These are phyloP conservation scores for Pogonocichla stellata DNA, from an alignment of 2,113 vertebrate species.

Conservation along the genomic window DNA sequence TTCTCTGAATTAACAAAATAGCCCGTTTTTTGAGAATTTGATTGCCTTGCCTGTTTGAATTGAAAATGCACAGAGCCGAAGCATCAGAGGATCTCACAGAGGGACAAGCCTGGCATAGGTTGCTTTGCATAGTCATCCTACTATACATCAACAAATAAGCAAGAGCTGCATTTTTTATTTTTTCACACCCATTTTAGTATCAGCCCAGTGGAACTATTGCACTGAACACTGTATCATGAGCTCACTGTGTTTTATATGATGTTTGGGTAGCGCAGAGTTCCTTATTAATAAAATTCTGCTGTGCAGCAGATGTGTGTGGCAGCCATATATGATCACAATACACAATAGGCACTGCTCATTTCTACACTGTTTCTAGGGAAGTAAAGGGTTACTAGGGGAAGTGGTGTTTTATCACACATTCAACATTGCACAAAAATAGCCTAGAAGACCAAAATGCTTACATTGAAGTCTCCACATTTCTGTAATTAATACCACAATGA, in stretches of 20 bases:
- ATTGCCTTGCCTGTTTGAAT: neutral
- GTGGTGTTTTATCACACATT: constrained; percentile 49
- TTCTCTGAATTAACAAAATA: neutral
- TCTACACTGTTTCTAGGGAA: constrained; percentile 61
- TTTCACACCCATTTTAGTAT: neutral
- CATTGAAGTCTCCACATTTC: neutral
- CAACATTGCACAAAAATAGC: constrained; percentile 49
- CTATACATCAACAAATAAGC: neutral
- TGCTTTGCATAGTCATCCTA: constrained; percentile 1
- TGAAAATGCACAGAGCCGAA: neutral
- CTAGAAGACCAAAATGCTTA: constrained; percentile 20
- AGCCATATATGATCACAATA: constrained; percentile 1
- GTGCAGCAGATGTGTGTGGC: constrained; percentile 5
- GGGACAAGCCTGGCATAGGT: neutral
- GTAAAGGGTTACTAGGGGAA: constrained; percentile 70
- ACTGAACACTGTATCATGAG: neutral
- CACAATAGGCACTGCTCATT: constrained; percentile 41
- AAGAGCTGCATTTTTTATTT: neutral
- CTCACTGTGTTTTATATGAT: neutral
- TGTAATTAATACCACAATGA: constrained; percentile 7
- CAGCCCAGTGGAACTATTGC: neutral
- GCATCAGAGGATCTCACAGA: neutral
- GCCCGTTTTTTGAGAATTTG: neutral
- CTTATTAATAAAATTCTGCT: neutral
- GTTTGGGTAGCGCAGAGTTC: accelerated